These are phyloP conservation scores for Drosophila albomicans DNA, from an alignment of 1,140 invertebrate genomes.

Conservation along the genomic window DNA sequence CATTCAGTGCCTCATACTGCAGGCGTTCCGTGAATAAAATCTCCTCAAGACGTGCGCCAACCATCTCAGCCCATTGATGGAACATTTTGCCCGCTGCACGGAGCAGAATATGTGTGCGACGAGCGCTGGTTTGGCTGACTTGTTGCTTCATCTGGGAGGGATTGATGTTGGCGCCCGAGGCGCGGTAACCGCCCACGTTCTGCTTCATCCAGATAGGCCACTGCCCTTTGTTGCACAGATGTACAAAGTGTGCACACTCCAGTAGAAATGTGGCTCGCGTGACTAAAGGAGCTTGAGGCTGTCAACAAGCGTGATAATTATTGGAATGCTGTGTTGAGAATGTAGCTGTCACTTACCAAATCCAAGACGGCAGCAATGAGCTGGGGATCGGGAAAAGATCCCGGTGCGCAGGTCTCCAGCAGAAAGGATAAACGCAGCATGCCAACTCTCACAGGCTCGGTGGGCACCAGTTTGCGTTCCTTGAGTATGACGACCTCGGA, in stretches of 20 bases:
- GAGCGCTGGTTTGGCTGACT: slow-evolving; percentile 87
- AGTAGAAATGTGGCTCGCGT: slow-evolving; percentile 95
- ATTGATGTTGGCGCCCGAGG: slow-evolving; percentile 88
- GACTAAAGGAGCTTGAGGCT: slow-evolving; percentile 97
- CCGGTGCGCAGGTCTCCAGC: slow-evolving; percentile 97
- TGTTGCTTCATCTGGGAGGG: slow-evolving; percentile 80
- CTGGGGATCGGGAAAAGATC: slow-evolving; percentile 97
- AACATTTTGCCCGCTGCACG: slow-evolving; percentile 97
- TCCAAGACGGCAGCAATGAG: slow-evolving; percentile 97
- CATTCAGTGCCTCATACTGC: slow-evolving; percentile 89
- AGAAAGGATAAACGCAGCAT: slow-evolving; percentile 94
- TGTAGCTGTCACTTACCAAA: slow-evolving; percentile 88
- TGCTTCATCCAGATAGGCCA: slow-evolving; percentile 99
- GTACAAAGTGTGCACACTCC: slow-evolving; percentile 98
- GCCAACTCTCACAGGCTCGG: slow-evolving; percentile 91
- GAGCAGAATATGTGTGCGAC: slow-evolving; percentile 93
- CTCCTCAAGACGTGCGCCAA: slow-evolving; percentile 95
- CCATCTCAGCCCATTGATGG: slow-evolving; percentile 90
- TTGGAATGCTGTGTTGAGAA: not conserved
- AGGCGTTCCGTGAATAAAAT: slow-evolving; percentile 91
- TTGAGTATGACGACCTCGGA: slow-evolving; percentile 95
- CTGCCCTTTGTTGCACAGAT: slow-evolving; percentile 98
- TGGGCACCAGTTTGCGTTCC: slow-evolving; percentile 92
- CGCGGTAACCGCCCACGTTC: slow-evolving; percentile 89
- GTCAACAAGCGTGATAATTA: slow-evolving; percentile 66